Base-by-base conservation (phyloP, 2,888 invertebrate genomes). In the Cephus spinipes region DNA sequence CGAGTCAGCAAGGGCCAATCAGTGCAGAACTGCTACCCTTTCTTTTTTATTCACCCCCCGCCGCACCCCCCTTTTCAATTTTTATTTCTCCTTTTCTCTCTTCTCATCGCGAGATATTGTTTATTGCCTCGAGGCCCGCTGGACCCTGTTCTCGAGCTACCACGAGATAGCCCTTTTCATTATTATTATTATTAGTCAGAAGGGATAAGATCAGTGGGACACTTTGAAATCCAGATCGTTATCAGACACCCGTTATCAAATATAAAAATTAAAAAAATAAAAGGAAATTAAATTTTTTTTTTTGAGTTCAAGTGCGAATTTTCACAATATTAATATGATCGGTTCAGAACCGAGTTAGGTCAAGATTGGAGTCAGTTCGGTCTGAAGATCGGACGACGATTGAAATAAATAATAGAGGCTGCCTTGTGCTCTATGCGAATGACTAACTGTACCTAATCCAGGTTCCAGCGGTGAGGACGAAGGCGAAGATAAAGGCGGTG, bases 1-100 rank as follows among this genome's bases (percentile, higher is more conserved):
- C 82, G 82, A 81, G 82, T 85, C 82, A 83, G 82, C 81, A 74
- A 80, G 80, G 79, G 79, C 83, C 84, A 85, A 85, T 85, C 86
- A 85, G 84, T 81, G 85, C 85, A 82, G 81, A 85, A 86, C 83
- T 81, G 76, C 78, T 76, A 77, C 69, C 69, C 77, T 77, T 79
- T 81, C 81, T 79, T 79, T 81, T 73, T 30, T 69, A 15, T 6
- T 32, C 34, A 2, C 32, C 35, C 35, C 11, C 35, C 35, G 11
- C 12, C 12, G 31, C 9, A 0, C 35, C 35, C 3, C 15, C 4
- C 4, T 12, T 69, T n/a, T 81, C 84, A 85, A 83, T 81, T 74
- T 77, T 76, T 76, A 40, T 68, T 76, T 77, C 78, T 82, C 82
- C 77, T 79, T 81, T 73, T 30, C 15, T 30, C 69, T 6, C 31